Conservation (phyloP, 2,888 invertebrate genomes). For the Halocaridina rubra region DNA sequence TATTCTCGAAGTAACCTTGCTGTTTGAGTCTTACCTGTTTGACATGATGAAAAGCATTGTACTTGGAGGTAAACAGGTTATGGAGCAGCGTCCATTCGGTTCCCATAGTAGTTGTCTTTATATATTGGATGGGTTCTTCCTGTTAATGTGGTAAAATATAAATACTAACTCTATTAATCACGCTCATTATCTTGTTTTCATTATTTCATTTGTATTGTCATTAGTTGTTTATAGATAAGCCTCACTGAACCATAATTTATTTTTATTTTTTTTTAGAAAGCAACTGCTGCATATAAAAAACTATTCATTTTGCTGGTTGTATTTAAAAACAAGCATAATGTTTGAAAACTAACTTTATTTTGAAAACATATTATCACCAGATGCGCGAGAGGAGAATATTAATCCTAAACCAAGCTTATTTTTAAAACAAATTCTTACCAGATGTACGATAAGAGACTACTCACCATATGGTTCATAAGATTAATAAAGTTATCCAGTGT, state of each 20-base stretch:
- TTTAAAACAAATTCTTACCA: too few relatives aligned
- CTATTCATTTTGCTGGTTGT: background rate
- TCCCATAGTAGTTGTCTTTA: slow-evolving; percentile 38
- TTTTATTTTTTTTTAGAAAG: background rate
- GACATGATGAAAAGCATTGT: slow-evolving; percentile 21
- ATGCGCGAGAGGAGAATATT: too few relatives aligned
- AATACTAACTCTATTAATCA: background rate
- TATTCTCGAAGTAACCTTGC: too few relatives aligned
- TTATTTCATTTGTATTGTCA: background rate
- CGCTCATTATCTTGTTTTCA: background rate
- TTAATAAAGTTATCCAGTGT: slow-evolving; percentile 51
- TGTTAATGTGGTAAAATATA: background rate
- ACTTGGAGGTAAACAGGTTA: slow-evolving; percentile 30
- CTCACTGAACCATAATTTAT: background rate
- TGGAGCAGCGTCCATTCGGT: slow-evolving; percentile 39
- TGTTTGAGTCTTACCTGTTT: slow-evolving; percentile 44
- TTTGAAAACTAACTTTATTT: too few relatives aligned
- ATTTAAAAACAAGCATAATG: background rate
- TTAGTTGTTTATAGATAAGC: background rate
- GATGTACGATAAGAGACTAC: background rate
- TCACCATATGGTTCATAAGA: slow-evolving; percentile 43
- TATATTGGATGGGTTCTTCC: slow-evolving; percentile 36
- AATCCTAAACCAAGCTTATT: too few relatives aligned
- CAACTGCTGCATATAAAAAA: background rate
- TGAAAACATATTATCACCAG: too few relatives aligned